phyloP scores from a whole-genome alignment of 2,888 invertebrate species.

The Catocala nupta region DNA sequence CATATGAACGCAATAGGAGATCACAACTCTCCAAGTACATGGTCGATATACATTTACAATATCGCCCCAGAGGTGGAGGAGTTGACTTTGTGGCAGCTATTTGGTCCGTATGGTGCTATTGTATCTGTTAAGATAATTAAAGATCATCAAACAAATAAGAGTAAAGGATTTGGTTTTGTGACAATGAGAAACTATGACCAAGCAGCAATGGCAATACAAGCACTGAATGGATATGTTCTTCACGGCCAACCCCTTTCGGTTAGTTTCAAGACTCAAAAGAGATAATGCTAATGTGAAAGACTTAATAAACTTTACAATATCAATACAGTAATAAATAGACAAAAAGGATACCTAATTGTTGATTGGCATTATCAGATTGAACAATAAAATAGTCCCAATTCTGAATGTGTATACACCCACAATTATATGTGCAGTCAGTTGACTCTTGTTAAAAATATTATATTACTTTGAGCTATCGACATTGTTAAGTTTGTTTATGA shows the following conservation, averaged over 20 bases:
- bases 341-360: slow-evolving; percentile 71
- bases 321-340: slow-evolving; percentile 85
- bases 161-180: slow-evolving; percentile 86
- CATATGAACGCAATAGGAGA: slow-evolving; percentile 84
- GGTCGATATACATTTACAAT: slow-evolving; percentile 87
- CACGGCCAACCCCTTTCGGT: slow-evolving; percentile 84
- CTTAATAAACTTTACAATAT: slow-evolving; percentile 81
- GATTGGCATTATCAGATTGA: slow-evolving; percentile 78
- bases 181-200: slow-evolving; percentile 87
- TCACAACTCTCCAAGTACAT: slow-evolving; percentile 83
- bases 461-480: slow-evolving; percentile 87
- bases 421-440: slow-evolving; percentile 74
- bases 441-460: slow-evolving; percentile 85
- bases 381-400: slow-evolving; percentile 69
- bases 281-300: slow-evolving; percentile 82
- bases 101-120: slow-evolving; percentile 87
- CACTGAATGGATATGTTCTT: slow-evolving; percentile 82
- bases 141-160: slow-evolving; percentile 86
- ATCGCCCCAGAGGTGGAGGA: slow-evolving; percentile 85
- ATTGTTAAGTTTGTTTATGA: slow-evolving; percentile 88
- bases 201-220: slow-evolving; percentile 86
- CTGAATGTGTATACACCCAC: slow-evolving; percentile 69
- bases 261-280: slow-evolving; percentile 87
- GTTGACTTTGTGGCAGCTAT: slow-evolving; percentile 84
- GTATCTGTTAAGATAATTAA: slow-evolving; percentile 86